Conservation (phyloP, 1,140 invertebrate species). For the Chrysomallon squamiferum region DNA sequence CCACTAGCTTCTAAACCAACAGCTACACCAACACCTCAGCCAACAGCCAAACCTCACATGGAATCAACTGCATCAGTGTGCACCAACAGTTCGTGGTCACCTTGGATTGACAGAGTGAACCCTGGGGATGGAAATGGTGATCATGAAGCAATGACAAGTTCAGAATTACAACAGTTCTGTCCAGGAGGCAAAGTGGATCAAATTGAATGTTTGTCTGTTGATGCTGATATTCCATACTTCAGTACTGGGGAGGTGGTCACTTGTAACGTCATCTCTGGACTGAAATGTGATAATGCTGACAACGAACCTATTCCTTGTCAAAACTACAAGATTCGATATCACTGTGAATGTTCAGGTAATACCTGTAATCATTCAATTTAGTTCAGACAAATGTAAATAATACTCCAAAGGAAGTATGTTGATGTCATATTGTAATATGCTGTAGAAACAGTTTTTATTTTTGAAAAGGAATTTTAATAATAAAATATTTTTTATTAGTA, state of each 20-base stretch:
- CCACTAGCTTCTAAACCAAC: too few species aligned
- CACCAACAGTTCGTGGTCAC: slow-evolving; percentile 16
- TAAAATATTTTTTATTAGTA: slow-evolving; percentile 5
- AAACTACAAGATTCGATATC: slow-evolving; percentile 62
- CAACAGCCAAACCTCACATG: too few species aligned
- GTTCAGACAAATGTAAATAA: too few species aligned
- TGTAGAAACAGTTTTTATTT: slow-evolving; percentile 8
- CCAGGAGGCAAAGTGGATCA: too few species aligned
- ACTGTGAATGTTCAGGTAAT: slow-evolving; percentile 54
- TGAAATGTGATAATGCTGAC: slow-evolving; percentile 34
- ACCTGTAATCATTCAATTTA: slow-evolving; percentile 16
- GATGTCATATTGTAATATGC: too few species aligned
- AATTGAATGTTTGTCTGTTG: too few species aligned
- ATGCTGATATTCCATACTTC: slow-evolving; percentile 21
- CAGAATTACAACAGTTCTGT: slow-evolving; percentile 17
- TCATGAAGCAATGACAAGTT: slow-evolving; percentile 35
- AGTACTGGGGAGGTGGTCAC: slow-evolving; percentile 32
- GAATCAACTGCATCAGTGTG: not conserved
- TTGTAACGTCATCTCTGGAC: slow-evolving; percentile 33
- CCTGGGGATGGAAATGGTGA: slow-evolving; percentile 33
- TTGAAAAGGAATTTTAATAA: slow-evolving; percentile 12
- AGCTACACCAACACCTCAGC: too few species aligned
- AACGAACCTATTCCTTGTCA: slow-evolving; percentile 47
- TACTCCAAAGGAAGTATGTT: too few species aligned
- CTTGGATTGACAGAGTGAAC: slow-evolving; percentile 39